Conservation (phyloP, 2,888 invertebrate species). For the Aspidiotus destructor region DNA sequence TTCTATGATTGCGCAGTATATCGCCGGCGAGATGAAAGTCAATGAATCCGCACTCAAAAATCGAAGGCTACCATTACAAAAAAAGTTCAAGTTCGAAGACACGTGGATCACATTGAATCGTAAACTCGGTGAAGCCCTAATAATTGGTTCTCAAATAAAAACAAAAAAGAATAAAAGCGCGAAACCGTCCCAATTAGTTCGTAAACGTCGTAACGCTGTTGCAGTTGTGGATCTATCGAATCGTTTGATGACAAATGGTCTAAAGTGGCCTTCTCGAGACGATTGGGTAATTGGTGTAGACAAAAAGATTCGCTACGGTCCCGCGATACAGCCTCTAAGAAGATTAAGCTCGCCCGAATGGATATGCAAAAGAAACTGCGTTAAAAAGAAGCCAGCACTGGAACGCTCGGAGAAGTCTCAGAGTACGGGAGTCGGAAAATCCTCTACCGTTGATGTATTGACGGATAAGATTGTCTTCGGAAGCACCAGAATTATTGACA, state of each 20-base stretch:
- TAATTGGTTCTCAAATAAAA: not conserved
- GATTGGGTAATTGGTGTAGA: conserved; percentile 25
- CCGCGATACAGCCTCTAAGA: conserved; percentile 16
- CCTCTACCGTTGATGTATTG: no score
- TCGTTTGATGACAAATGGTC: conserved; percentile 25
- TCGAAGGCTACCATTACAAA: conserved; percentile 20
- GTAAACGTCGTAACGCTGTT: conserved; percentile 25
- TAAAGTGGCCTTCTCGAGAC: conserved; percentile 18
- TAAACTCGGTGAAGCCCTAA: conserved; percentile 23
- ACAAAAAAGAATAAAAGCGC: not conserved
- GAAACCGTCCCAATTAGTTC: conserved; percentile 8
- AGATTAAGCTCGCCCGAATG: conserved; percentile 13
- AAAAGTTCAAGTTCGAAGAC: conserved; percentile 26
- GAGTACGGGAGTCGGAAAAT: no score
- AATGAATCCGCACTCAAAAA: conserved; percentile 9
- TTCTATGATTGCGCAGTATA: conserved; percentile 24
- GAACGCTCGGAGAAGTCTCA: no score
- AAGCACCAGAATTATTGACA: no score
- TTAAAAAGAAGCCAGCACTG: no score
- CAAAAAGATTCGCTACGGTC: conserved; percentile 24
- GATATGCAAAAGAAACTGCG: not conserved
- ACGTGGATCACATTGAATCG: conserved; percentile 29
- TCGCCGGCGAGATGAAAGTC: conserved; percentile 23
- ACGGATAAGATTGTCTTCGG: no score
- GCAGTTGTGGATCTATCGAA: conserved; percentile 20